A percentile compares a stretch with the other conserved stretches of the same genome.
Conservation (phyloP, 2,888 invertebrate genomes). For the Heliconius erato region DNA sequence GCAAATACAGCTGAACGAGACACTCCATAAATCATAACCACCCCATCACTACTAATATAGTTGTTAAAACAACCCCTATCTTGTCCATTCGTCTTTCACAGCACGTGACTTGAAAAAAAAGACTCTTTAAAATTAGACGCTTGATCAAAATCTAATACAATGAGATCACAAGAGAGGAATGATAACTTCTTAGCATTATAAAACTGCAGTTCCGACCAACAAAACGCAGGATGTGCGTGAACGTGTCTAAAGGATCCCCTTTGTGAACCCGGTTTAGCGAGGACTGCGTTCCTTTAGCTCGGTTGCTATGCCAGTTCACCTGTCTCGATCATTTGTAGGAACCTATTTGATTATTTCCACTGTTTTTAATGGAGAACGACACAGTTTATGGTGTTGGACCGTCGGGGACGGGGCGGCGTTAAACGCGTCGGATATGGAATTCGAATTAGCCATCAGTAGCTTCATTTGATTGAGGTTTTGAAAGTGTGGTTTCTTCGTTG, state of each 20-base stretch:
- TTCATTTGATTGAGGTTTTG: conserved; percentile 68
- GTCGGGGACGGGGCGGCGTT: conserved; percentile 55
- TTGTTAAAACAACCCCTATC: conserved; percentile 85
- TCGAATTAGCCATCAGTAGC: conserved; percentile 78
- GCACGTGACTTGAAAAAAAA: conserved; percentile 72
- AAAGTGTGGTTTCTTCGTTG: conserved; percentile 70
- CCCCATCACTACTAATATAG: conserved; percentile 83
- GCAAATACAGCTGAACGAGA: conserved; percentile 81
- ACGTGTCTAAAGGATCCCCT: conserved; percentile 66
- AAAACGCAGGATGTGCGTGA: conserved; percentile 77
- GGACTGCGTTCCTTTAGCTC: conserved; percentile 56
- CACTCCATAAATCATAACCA: conserved; percentile 83
- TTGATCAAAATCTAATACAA: conserved; percentile 64
- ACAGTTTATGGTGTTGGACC: conserved; percentile 39
- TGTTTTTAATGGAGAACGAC: conserved; percentile 23
- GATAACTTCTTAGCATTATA: conserved; percentile 83
- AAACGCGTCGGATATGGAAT: conserved; percentile 72
- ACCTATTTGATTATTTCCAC: conserved; percentile 31
- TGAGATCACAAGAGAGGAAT: conserved; percentile 65
- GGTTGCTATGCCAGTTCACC: conserved; percentile 76
- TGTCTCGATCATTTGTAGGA: conserved; percentile 59
- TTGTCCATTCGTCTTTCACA: conserved; percentile 73
- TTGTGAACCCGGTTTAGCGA: conserved; percentile 60
- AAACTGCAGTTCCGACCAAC: conserved; percentile 69
- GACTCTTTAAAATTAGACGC: conserved; percentile 74